Evolutionary conservation across 2,888 invertebrate genomes (phyloP).

Genomic region (Oithona nana): DNA sequence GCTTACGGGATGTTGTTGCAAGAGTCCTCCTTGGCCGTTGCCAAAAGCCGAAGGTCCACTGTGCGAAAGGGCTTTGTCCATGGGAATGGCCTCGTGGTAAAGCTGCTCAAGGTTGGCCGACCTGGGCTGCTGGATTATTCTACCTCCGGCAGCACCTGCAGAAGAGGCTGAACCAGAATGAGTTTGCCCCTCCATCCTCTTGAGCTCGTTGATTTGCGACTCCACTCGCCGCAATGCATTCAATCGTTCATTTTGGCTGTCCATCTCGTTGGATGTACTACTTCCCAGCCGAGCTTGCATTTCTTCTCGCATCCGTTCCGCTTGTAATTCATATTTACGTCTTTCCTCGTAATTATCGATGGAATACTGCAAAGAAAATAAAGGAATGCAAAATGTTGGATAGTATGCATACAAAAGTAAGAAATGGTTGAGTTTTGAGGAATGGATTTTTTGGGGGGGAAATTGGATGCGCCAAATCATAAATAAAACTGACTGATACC

Average conservation of each 20-base stretch:
- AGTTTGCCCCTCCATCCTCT: not conserved
- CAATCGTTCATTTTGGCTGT: not conserved
- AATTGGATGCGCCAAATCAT: too few relatives aligned
- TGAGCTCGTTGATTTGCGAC: not conserved
- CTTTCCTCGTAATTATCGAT: slow-evolving; percentile 10
- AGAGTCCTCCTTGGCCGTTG: not conserved
- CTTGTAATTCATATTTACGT: not conserved
- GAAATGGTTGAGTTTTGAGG: too few relatives aligned
- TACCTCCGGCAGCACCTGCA: not conserved
- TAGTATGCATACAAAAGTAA: too few relatives aligned
- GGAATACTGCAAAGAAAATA: slow-evolving; percentile 7
- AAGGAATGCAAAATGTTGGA: too few relatives aligned
- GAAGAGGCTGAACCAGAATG: too few relatives aligned
- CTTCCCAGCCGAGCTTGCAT: not conserved
- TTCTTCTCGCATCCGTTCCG: not conserved
- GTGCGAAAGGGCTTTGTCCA: slow-evolving; percentile 32
- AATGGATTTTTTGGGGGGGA: too few relatives aligned
- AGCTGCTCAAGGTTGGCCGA: slow-evolving; percentile 29
- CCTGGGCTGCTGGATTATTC: not conserved
- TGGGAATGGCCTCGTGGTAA: slow-evolving; percentile 37
- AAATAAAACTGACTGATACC: too few relatives aligned
- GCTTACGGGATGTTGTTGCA: not conserved
- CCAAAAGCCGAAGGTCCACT: slow-evolving; percentile 23
- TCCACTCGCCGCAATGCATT: not conserved
- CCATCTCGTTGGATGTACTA: not conserved